Percentiles rank a stretch among this genome's conserved stretches.
Conservation (phyloP, 2,888 invertebrate species). For the Ectropis crepuscularia region DNA sequence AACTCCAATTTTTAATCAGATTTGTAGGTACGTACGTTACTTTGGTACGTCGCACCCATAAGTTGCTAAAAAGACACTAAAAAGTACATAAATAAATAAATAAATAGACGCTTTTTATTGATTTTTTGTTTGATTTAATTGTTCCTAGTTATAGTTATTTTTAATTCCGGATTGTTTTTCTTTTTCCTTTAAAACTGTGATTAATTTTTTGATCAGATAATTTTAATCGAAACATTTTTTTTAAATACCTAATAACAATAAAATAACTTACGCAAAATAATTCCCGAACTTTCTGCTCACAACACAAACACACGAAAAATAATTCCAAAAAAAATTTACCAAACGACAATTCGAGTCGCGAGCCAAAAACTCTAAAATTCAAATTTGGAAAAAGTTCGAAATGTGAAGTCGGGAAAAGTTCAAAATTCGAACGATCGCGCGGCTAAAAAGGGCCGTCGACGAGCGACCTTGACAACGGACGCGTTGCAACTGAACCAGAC, state of each 20-base stretch:
- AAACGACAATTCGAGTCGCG: conserved; percentile 2
- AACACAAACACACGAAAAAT: conserved; percentile 53
- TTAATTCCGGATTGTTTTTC: too few relatives aligned
- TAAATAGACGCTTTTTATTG: too few relatives aligned
- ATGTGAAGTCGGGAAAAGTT: conserved; percentile 41
- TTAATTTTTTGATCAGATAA: too few relatives aligned
- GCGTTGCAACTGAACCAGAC: conserved; percentile 60
- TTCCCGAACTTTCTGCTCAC: conserved; percentile 58
- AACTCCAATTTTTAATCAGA: too few relatives aligned
- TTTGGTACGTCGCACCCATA: too few relatives aligned
- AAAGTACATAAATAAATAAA: too few relatives aligned
- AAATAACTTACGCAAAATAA: conserved; percentile 59
- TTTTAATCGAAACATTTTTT: not conserved
- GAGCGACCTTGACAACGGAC: conserved; percentile 55
- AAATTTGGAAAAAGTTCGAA: conserved; percentile 5
- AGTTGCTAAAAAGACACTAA: too few relatives aligned
- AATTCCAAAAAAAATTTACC: conserved; percentile 25
- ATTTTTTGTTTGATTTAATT: too few relatives aligned
- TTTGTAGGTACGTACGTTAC: too few relatives aligned
- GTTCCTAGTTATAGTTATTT: too few relatives aligned
- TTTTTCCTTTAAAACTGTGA: too few relatives aligned
- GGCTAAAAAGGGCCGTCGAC: conserved; percentile 42
- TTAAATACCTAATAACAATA: conserved; percentile 5
- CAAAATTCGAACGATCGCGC: conserved; percentile 48
- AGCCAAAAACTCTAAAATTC: conserved; percentile 8